phyloP scores from a whole-genome alignment of 2,797 vertebrate genomes.

The Nyctibius grandis region DNA sequence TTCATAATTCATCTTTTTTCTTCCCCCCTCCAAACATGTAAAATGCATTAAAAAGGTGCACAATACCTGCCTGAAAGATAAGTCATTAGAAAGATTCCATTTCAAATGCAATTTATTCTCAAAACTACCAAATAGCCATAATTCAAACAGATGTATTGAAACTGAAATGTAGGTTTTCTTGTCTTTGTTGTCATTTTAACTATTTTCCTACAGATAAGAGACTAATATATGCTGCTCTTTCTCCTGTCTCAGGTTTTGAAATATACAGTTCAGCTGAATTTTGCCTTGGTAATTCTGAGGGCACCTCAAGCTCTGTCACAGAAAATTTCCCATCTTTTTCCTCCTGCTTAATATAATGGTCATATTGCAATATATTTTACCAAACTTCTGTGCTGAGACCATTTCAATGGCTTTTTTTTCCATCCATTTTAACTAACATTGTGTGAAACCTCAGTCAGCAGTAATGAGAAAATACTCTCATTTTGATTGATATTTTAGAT shows the following conservation, averaged over 20 bases:
- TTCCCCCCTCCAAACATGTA: slow-evolving; percentile 67
- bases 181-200: slow-evolving; percentile 70
- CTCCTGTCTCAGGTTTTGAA: slow-evolving; percentile 23
- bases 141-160: slow-evolving; percentile 72
- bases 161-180: slow-evolving; percentile 69
- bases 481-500: not conserved
- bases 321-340: not conserved
- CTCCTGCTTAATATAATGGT: not conserved
- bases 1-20: slow-evolving; percentile 75
- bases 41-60: slow-evolving; percentile 72
- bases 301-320: not conserved
- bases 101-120: slow-evolving; percentile 75
- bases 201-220: slow-evolving; percentile 65
- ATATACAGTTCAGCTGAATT: slow-evolving; percentile 27
- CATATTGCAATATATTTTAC: not conserved
- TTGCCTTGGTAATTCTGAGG: slow-evolving; percentile 34
- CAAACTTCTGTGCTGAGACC: not conserved
- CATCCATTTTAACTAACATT: not conserved
- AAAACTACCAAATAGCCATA: slow-evolving; percentile 70
- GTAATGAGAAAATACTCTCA: slow-evolving; percentile 1
- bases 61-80: slow-evolving; percentile 73
- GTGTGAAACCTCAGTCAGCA: not conserved
- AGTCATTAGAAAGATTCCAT: slow-evolving; percentile 74
- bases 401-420: not conserved
- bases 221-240: slow-evolving; percentile 20